Conservation (phyloP, 2,888 invertebrate species). For the Allolobophora icterica region DNA sequence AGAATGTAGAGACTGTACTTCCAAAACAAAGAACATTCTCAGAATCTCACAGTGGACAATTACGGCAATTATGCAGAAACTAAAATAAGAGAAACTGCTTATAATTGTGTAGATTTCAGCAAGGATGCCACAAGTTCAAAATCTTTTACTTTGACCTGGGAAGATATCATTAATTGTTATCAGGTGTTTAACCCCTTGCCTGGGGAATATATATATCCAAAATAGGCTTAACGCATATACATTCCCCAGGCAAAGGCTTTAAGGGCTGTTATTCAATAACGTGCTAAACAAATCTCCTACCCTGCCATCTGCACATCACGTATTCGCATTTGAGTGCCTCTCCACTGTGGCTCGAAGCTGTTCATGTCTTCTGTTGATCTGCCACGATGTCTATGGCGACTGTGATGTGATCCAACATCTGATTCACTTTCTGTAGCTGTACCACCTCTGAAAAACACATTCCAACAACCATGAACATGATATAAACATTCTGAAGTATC, state of each 20-base stretch:
- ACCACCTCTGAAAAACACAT: background rate
- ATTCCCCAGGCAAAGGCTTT: too few relatives aligned
- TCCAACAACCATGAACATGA: background rate
- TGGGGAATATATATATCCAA: too few relatives aligned
- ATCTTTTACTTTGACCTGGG: background rate
- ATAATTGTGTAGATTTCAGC: background rate
- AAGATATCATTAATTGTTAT: background rate
- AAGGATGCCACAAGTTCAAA: background rate
- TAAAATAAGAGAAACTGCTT: too few relatives aligned
- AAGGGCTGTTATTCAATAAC: background rate
- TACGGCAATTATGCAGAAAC: too few relatives aligned
- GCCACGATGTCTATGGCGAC: conserved; percentile 38
- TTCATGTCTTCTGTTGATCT: conserved; percentile 44
- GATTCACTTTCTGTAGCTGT: conserved; percentile 42
- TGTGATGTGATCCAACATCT: conserved; percentile 34
- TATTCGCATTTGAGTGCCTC: conserved; percentile 39
- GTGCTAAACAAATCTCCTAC: background rate
- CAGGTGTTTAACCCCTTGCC: background rate
- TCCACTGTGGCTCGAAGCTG: conserved; percentile 42
- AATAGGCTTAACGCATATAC: too few relatives aligned
- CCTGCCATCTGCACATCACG: background rate
- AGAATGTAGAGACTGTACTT: too few relatives aligned
- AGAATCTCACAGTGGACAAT: too few relatives aligned
- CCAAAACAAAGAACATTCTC: too few relatives aligned
- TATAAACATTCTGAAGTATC: background rate